Conservation (phyloP, 1,140 invertebrate species). For the Atta cephalotes region DNA sequence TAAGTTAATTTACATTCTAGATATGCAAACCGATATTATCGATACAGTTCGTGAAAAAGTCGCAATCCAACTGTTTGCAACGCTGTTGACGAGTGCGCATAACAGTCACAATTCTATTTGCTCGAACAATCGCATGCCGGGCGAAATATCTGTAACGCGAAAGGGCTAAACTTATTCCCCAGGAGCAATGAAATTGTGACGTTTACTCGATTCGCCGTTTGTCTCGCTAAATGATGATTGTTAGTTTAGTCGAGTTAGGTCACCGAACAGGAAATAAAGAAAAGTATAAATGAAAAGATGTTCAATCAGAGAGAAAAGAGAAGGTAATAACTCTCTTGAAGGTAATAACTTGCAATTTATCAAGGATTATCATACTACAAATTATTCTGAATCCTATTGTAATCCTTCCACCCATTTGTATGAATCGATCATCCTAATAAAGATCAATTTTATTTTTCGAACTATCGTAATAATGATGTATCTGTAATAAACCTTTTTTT, state of each 20-base stretch:
- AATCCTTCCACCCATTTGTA: background rate
- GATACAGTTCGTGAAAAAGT: constrained; percentile 8
- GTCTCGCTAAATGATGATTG: constrained; percentile 38
- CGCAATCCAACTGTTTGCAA: too few species aligned
- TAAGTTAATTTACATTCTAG: constrained; percentile 46
- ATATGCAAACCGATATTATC: constrained; percentile 40
- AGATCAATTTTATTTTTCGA: constrained; percentile 36
- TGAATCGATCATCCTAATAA: constrained; percentile 23
- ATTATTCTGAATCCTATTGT: background rate
- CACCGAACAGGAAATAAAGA: background rate
- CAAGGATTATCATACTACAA: constrained; percentile 46
- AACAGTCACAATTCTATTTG: background rate
- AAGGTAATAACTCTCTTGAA: too few species aligned
- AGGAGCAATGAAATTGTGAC: constrained; percentile 33
- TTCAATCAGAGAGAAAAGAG: constrained; percentile 13
- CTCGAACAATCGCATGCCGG: background rate
- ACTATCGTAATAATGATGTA: constrained; percentile 22
- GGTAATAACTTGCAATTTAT: constrained; percentile 56
- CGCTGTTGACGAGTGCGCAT: background rate
- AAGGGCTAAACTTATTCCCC: constrained; percentile 22
- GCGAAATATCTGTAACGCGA: background rate
- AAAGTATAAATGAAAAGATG: constrained; percentile 54
- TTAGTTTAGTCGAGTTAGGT: constrained; percentile 38
- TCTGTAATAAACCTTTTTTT: background rate
- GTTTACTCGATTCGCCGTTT: constrained; percentile 41